Evolutionary conservation across 2,797 vertebrate species (phyloP), one percentile per base, ranked within the genome.

Genomic region (Enteromius viviparus): DNA sequence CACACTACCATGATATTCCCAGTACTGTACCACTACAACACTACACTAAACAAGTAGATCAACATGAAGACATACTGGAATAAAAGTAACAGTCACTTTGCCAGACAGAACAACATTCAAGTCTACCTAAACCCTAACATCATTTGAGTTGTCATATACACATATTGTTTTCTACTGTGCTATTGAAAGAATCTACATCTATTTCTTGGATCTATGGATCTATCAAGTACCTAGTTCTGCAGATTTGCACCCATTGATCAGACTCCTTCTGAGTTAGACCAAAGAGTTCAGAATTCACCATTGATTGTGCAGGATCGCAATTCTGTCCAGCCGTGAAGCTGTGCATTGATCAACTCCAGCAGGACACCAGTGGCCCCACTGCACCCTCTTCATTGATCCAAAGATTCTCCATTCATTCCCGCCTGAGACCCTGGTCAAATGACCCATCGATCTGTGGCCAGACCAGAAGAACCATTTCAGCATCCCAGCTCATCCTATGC

Each of bases 371-470:
- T 69, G 78, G 86, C 90, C 89, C 88, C 87, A 88, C 49, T 88
- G 87, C 89, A 90, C 89, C 89, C 89, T 89, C 85, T 85, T 75
- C 78, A 92, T 92, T 89, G 92, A 94, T 92, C 85, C 76, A 55
- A 37, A 42, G 49, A 12, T 85, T 84, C 84, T 79, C 55, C 65
- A 82, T 78, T 47, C 19, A 64, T 74, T 45, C 60, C 66, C 37
- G 34, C 62, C 66, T 90, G 82, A 92, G 89, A 90, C 86, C 87
- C 86, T 47, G 70, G 84, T 80, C 89, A 89, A 91, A 91, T 81
- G 90, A 89, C 90, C 87, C 89, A 93, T 91, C 90, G 91, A 95
- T 94, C 87, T 83, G 47, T 77, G 84, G 68, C 86, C 78, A 68
- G 82, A 89, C 87, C 85, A 51, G 15, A 77, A 68, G 79, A 82